A percentile compares a stretch with the other conserved stretches of the same genome.
Conservation (phyloP, 2,113 vertebrate genomes). For the Martes martes region DNA sequence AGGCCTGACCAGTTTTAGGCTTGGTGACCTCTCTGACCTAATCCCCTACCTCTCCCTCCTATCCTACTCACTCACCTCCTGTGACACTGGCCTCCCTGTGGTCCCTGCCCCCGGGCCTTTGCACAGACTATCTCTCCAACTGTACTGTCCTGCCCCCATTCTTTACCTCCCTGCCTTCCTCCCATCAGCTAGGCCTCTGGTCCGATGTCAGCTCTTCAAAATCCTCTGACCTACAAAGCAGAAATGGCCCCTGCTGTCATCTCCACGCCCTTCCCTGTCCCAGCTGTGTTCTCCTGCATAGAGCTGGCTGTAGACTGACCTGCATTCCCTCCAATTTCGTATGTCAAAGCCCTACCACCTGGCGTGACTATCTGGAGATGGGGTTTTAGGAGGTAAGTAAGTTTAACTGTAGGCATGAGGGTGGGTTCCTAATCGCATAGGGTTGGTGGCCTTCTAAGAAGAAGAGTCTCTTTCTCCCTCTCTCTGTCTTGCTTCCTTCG, state of each 20-base stretch:
- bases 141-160: background rate
- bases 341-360: background rate
- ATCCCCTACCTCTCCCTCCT: background rate
- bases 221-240: background rate
- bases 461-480: background rate
- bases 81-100: background rate
- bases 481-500: background rate
- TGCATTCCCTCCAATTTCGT: background rate
- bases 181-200: background rate
- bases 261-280: background rate
- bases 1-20: background rate
- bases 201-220: background rate
- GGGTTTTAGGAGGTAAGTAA: background rate
- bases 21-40: background rate
- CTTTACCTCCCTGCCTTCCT: background rate
- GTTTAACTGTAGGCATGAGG: background rate
- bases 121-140: background rate
- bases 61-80: background rate
- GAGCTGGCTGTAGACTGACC: background rate
- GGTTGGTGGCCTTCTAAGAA: background rate
- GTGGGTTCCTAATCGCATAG: background rate
- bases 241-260: background rate
- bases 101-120: background rate
- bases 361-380: background rate
- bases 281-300: background rate